Evolutionary conservation across 2,888 invertebrate genomes (phyloP).

Genomic region (Sinodicranocentrus sp.): DNA sequence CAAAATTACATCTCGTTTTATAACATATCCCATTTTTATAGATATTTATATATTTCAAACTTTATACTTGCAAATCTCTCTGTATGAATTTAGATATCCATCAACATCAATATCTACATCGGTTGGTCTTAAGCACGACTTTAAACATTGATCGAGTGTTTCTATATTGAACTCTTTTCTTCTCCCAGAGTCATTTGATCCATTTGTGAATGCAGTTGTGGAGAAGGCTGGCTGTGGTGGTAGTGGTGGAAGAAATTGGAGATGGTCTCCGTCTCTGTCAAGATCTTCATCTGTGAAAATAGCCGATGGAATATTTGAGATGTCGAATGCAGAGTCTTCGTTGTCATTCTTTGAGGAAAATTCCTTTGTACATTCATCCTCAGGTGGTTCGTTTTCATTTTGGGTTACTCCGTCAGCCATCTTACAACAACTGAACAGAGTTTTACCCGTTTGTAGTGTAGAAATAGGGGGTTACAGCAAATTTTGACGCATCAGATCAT

Average conservation of each 20-base stretch:
- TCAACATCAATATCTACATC: conserved; percentile 42
- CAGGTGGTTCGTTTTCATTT: background rate
- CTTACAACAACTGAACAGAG: background rate
- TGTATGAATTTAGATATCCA: conserved; percentile 38
- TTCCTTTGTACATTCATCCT: too few relatives aligned
- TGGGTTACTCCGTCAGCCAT: conserved; percentile 13
- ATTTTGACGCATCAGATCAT: too few relatives aligned
- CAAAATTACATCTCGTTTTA: background rate
- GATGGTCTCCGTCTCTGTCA: background rate
- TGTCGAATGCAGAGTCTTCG: too few relatives aligned
- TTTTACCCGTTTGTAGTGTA: background rate
- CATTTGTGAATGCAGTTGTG: background rate
- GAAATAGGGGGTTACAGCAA: background rate
- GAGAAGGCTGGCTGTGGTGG: conserved; percentile 5
- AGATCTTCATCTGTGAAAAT: background rate
- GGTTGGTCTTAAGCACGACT: conserved; percentile 13
- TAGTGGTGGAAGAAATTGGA: background rate
- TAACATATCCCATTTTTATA: background rate
- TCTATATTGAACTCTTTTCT: conserved; percentile 26
- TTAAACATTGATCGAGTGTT: conserved; percentile 15
- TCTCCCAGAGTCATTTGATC: background rate
- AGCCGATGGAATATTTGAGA: background rate
- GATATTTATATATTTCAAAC: background rate
- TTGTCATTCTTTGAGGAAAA: too few relatives aligned
- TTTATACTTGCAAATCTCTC: conserved; percentile 59